Base-by-base conservation (phyloP, 2,113 vertebrate genomes). In the Callionymus lyra region DNA sequence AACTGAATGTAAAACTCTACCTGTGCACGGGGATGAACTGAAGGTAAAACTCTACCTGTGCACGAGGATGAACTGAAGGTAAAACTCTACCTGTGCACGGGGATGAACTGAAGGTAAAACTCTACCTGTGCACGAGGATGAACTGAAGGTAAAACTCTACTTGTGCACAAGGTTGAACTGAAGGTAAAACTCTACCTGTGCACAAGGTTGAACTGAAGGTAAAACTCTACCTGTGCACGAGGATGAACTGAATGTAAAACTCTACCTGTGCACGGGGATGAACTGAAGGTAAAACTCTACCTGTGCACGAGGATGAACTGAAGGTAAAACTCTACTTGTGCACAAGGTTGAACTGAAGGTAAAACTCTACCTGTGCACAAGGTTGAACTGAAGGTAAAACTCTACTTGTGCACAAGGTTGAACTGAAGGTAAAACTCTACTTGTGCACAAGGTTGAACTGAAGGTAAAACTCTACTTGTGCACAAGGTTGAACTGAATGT, bases 101-200 rank as follows among this genome's bases (percentile, higher is more conserved):
- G 27, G 11, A 14, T 38, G 9, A 44, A 10, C 14, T n/a, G n/a
- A n/a, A n/a, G n/a, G n/a, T n/a, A n/a, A 36, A 6, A 32, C 38
- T 11, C 67, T 90, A 98, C 93, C 93, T 94, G 83, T 94, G 93
- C 65, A 93, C 94, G 70, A 93, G 90, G 70, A 91, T 82, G 47
- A 94, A 12, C 15, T 56, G 51, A 19, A n/a, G 42, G 34, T 52
- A 47, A n/a, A 11, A 44, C 34, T 50, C 13, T n/a, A n/a, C n/a
- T n/a, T n/a, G n/a, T n/a, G n/a, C n/a, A 41, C 47, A 44, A 37
- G 27, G 11, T 12, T 38, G 9, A 44, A 10, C 14, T n/a, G n/a
- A n/a, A n/a, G n/a, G n/a, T n/a, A n/a, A 36, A 6, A 32, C 38
- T 11, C 67, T 90, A 98, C 93, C 93, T 94, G 83, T n/a, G n/a